phyloP scores from a whole-genome alignment of 2,888 invertebrate species.

The Lysandra coridon region DNA sequence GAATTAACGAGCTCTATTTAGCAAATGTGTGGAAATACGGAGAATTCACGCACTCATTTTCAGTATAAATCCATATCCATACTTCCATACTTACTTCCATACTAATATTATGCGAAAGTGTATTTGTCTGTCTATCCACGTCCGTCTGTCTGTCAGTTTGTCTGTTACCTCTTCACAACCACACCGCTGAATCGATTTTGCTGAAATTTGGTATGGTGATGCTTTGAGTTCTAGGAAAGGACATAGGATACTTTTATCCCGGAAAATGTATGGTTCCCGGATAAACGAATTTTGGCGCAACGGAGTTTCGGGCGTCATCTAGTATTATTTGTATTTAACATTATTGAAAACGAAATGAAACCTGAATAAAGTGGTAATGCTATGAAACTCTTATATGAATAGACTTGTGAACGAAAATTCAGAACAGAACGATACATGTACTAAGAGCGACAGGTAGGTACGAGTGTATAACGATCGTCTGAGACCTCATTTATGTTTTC shows the following conservation, averaged over 20 bases:
- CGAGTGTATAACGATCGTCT: conserved; percentile 25
- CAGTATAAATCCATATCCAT: background rate
- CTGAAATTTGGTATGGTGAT: too few relatives aligned
- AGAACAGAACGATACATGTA: background rate
- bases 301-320: too few relatives aligned
- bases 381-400: background rate
- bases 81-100: too few relatives aligned
- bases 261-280: too few relatives aligned
- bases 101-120: too few relatives aligned
- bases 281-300: too few relatives aligned
- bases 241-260: too few relatives aligned
- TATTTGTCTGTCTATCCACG: too few relatives aligned
- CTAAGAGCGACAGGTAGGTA: background rate
- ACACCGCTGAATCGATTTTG: too few relatives aligned
- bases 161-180: too few relatives aligned
- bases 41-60: background rate
- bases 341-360: background rate
- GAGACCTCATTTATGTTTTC: conserved; percentile 33
- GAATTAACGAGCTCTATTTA: conserved; percentile 4
- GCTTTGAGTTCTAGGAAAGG: too few relatives aligned
- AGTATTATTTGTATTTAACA: background rate
- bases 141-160: too few relatives aligned
- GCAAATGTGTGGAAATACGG: background rate
- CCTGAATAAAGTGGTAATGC: background rate
- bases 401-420: background rate